A percentile compares a stretch with the other conserved stretches of the same genome.
Evolutionary conservation across 2,888 invertebrate genomes (phyloP).

Genomic region (Trachelus troglodyta): DNA sequence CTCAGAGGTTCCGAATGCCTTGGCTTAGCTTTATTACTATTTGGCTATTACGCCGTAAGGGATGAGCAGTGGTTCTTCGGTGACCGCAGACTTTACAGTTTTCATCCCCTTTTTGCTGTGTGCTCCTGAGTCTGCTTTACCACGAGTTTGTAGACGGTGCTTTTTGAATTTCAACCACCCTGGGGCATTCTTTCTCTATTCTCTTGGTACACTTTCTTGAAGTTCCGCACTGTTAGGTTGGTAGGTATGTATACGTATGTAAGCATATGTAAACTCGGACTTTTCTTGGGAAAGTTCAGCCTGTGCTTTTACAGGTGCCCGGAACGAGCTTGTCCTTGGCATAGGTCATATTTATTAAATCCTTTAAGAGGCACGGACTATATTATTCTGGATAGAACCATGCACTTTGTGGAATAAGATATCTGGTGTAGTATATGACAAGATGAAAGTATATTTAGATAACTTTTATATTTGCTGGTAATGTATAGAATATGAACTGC

Average conservation of each 20-base stretch:
- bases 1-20: neutral
- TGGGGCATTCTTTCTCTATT: neutral
- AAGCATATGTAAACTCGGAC: no score
- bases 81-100: neutral
- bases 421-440: no score
- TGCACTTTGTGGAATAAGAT: no score
- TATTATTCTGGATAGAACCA: neutral
- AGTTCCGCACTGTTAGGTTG: neutral
- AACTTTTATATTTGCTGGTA: neutral
- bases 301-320: no score
- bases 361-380: no score
- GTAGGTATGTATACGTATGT: neutral
- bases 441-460: neutral
- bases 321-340: no score
- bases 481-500: neutral
- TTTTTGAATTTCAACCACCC: neutral
- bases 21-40: neutral
- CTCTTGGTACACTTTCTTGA: neutral
- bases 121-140: neutral
- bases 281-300: no score
- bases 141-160: neutral
- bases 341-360: no score
- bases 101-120: neutral
- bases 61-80: neutral
- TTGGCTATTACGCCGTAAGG: neutral